A percentile compares a stretch with the other conserved stretches of the same genome.
Conservation (phyloP, 2,797 vertebrate species). For the Propithecus deckenii region DNA sequence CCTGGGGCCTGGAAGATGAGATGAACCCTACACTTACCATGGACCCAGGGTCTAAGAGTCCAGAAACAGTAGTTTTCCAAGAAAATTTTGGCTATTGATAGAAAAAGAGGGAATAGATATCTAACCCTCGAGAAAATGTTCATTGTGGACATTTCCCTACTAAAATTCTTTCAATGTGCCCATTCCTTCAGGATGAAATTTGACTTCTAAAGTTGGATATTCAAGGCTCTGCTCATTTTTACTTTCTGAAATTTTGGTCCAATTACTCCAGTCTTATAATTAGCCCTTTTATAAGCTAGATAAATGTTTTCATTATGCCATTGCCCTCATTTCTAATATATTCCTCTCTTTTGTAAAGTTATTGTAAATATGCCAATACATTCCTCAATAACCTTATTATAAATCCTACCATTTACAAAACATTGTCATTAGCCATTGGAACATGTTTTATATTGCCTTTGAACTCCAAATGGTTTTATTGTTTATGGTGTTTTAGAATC, state of each 20-base stretch:
- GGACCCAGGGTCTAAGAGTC: background rate
- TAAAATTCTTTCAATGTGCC: background rate
- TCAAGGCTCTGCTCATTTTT: background rate
- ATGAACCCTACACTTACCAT: background rate
- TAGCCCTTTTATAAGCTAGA: background rate
- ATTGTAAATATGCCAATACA: background rate
- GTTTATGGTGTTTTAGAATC: background rate
- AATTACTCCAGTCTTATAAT: background rate
- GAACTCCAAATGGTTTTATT: background rate
- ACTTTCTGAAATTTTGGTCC: background rate
- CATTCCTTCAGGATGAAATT: background rate
- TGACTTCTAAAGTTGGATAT: background rate
- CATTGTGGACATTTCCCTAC: background rate
- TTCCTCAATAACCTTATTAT: background rate
- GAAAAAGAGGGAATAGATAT: background rate
- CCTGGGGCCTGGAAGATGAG: background rate
- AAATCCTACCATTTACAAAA: background rate
- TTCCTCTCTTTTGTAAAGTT: background rate
- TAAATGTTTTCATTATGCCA: background rate
- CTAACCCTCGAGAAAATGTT: background rate
- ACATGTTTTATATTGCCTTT: background rate
- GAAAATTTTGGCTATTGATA: background rate
- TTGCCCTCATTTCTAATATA: background rate
- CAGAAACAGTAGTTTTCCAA: background rate
- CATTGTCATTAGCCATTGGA: background rate